Base-by-base conservation (phyloP, 2,113 vertebrate species). In the Pachypanchax playfairii region DNA sequence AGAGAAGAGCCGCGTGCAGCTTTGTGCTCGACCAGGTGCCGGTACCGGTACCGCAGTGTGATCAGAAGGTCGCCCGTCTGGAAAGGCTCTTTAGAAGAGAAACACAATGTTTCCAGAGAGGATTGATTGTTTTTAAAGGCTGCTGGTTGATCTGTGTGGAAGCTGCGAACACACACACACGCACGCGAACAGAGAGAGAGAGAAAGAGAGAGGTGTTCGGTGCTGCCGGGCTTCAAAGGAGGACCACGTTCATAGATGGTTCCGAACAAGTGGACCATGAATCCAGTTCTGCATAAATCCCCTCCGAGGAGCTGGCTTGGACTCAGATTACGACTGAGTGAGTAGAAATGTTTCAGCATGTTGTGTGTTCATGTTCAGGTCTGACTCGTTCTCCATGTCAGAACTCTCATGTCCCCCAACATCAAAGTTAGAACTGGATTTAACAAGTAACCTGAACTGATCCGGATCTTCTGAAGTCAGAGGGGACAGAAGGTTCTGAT, bases 231-330 rank as follows among this genome's bases (percentile, higher is more conserved):
- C 28, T 29, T 29, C 13, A 12, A 35, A 5, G 18, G 26, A 61
- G 69, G 52, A 71, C 20, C 43, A 59, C 52, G 31, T 42, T 73
- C 53, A 14, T 66, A 47, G 70, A 93, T 90, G 89, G 92, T 92
- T 59, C 91, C 91, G 26, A 90, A 85, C 88, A 92, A 92, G 89
- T 92, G 92, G 84, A 91, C 18, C 61, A 89, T 91, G 87, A 92
- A 79, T 65, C 85, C 91, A 6, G 88, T 81, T 55, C 84, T 89
- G 54, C 87, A 92, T 71, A 92, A 91, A 38, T 91, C 91, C 6
- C 90, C 91, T 3, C 90, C 91, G 2, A 80, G 71, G 49, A 90
- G 87, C 76, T 91, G 92, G 89, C 90, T 93, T 0, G 84, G 86
- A 4, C 88, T 93, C 52, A 67, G 83, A 24, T 53, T 88, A 10